These are phyloP conservation scores for Scomber scombrus DNA, from an alignment of 2,113 vertebrate genomes.

Conservation along the genomic window DNA sequence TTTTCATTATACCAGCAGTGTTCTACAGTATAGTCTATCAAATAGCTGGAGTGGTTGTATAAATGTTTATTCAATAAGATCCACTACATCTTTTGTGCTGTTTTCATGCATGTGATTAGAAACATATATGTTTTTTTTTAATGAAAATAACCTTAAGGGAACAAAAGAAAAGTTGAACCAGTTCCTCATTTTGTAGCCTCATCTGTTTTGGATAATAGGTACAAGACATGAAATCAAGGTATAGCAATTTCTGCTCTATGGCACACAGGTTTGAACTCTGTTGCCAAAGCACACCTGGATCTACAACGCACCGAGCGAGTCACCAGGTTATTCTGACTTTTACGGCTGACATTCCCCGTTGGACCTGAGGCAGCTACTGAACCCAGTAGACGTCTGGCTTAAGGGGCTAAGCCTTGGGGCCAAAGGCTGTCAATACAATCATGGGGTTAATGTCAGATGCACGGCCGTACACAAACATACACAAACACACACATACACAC, in stretches of 20 bases:
- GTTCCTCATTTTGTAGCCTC: conserved; percentile 2
- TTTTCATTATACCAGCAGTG: conserved; percentile 68
- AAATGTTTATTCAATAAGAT: conserved; percentile 46
- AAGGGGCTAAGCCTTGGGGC: conserved; percentile 47
- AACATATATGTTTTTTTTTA: background rate
- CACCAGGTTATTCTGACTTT: conserved; percentile 36
- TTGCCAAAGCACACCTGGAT: conserved; percentile 35
- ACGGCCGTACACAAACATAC: conserved; percentile 17
- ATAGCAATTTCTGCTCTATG: background rate
- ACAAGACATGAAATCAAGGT: background rate
- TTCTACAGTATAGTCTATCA: conserved; percentile 36
- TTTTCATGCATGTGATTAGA: conserved; percentile 23
- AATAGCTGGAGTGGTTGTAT: conserved; percentile 8
- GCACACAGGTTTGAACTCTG: conserved; percentile 18
- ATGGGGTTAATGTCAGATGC: conserved; percentile 68
- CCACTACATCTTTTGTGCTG: background rate
- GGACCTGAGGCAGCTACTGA: conserved; percentile 51
- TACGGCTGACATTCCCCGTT: conserved; percentile 53
- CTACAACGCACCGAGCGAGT: conserved; percentile 6
- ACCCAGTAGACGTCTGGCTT: conserved; percentile 50
- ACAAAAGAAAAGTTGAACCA: background rate
- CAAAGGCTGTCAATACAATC: conserved; percentile 62
- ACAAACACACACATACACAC: conserved; percentile 14
- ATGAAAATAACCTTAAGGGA: background rate
- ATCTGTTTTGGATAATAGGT: background rate